phyloP scores from a whole-genome alignment of 2,797 vertebrate species.

The Scyliorhinus canicula region DNA sequence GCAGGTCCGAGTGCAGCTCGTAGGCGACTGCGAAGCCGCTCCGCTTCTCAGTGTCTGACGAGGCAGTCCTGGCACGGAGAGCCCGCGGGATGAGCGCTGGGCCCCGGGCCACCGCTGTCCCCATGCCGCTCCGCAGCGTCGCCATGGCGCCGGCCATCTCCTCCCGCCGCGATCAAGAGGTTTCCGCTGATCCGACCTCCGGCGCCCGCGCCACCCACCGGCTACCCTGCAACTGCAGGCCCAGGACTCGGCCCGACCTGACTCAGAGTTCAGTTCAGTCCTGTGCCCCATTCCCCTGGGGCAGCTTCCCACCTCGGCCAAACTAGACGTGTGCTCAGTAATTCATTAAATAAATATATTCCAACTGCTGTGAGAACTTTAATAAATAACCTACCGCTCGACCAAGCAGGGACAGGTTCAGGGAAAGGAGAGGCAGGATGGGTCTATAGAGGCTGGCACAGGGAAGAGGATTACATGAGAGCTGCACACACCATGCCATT shows the following conservation, averaged over 20 bases:
- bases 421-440: no score
- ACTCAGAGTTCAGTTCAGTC: no score
- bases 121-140: slow-evolving; percentile 43
- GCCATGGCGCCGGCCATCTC: slow-evolving; percentile 46
- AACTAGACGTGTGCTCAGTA: neutral
- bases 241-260: neutral
- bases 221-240: neutral
- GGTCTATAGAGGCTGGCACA: neutral
- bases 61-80: neutral
- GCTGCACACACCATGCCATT: neutral
- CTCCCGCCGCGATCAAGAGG: neutral
- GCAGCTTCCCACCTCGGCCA: no score
- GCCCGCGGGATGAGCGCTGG: neutral
- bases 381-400: neutral
- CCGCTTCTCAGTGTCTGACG: slow-evolving; percentile 31
- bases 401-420: neutral
- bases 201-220: neutral
- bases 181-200: neutral
- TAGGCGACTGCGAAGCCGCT: slow-evolving; percentile 48
- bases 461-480: neutral
- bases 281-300: no score
- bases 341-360: neutral
- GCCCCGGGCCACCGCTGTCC: slow-evolving; percentile 6
- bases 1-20: slow-evolving; percentile 48
- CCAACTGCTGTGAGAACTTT: neutral